Evolutionary conservation across 1,140 invertebrate species (phyloP), one percentile per base, ranked within the genome.

Genomic region (Dendrolimus punctatus): DNA sequence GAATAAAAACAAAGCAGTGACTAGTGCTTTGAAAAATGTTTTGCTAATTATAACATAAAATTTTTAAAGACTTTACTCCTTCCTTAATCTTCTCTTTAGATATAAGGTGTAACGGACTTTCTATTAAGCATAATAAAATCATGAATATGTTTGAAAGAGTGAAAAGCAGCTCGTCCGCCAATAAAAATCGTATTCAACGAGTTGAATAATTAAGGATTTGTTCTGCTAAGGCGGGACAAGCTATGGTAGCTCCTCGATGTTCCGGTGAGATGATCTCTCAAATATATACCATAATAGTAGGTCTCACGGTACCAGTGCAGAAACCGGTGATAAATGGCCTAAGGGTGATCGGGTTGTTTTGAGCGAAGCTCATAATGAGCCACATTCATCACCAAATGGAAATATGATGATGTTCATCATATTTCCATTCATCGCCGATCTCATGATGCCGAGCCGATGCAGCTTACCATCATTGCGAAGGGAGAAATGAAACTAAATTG

Each of bases 81-180:
- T 72, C 59, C 3, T 69, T 52, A 6, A 60, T 56, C 53, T 55
- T 75, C 9, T 67, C 68, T 59, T 69, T 73, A 1, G 64, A 56
- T 43, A 78, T 67, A 23, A 78, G 60, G 72, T 71, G 75, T 8
- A 71, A 41, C 10, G 74, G 74, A 9, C 70, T 75, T 56, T 77
- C 74, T 69, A 71, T 70, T 51, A 77, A 50, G 44, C 62, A 62
- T 6, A 73, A 23, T 2, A 68, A 36, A 5, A 62, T 39, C 7
- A 62, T 8, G 6, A 66, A 6, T 5, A 61, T 5, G 58, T 63
- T 64, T 0, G 67, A 55, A 49, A 55, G 40, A 9, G 50, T 44
- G 46, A 55, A 76, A 55, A 62, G 37, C 61, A 62, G 43, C 62
- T 58, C 0, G 49, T 62, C 49, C 79, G 76, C 90, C 90, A 91